Conservation (phyloP, 2,797 vertebrate genomes). For the Heteromormyrus szaboi region DNA sequence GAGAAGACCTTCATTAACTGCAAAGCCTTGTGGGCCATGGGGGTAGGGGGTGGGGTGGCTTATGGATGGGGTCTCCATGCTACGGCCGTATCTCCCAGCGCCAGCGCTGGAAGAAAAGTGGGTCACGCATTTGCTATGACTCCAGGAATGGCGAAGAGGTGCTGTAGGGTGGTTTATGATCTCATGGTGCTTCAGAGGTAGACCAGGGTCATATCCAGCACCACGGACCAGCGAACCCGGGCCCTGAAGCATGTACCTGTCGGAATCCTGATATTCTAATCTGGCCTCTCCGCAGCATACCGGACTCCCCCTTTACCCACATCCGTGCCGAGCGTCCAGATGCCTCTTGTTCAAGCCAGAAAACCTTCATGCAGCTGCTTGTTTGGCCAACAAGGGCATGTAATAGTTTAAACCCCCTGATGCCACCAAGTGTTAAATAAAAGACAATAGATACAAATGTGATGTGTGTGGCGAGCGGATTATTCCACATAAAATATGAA, state of each 20-base stretch:
- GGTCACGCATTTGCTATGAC: slow-evolving; percentile 8
- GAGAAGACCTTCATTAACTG: slow-evolving; percentile 39
- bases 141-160: not conserved
- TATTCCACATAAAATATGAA: not conserved
- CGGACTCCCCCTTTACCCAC: not conserved
- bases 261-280: not conserved
- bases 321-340: not conserved
- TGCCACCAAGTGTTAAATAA: not conserved
- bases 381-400: not conserved
- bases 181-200: not conserved
- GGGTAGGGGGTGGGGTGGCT: slow-evolving; percentile 26
- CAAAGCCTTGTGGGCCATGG: slow-evolving; percentile 33
- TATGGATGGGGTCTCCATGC: slow-evolving; percentile 35
- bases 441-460: not conserved
- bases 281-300: not conserved
- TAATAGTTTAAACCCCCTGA: not conserved
- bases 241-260: not conserved
- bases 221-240: not conserved
- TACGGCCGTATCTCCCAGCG: slow-evolving; percentile 50
- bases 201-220: not conserved
- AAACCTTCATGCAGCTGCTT: not conserved
- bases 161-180: not conserved
- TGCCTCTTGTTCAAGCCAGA: not conserved
- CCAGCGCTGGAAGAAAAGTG: slow-evolving; percentile 46
- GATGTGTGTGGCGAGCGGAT: not conserved